Percentiles rank a stretch among this genome's conserved stretches.
These are phyloP conservation scores for Mystacornis crossleyi DNA, from an alignment of 2,113 vertebrate genomes.

Conservation along the genomic window DNA sequence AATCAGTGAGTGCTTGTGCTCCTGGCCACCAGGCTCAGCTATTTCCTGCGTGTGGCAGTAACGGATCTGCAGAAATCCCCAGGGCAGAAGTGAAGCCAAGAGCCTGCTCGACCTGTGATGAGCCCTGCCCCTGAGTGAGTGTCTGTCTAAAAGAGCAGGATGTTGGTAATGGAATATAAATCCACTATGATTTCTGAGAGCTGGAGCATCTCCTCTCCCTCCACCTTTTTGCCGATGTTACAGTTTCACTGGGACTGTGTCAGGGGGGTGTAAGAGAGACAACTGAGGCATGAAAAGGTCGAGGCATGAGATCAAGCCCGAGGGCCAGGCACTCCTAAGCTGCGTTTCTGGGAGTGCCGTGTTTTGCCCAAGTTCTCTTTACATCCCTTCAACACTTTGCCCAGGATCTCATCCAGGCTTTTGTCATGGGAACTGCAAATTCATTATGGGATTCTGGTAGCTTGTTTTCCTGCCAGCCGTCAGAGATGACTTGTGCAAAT, in stretches of 20 bases:
- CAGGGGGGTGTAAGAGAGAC: not conserved
- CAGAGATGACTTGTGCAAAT: not conserved
- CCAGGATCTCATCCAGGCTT: not conserved
- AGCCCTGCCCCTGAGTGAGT: not conserved
- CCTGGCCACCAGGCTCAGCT: not conserved
- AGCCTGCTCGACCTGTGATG: not conserved
- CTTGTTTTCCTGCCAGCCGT: not conserved
- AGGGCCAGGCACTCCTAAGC: not conserved
- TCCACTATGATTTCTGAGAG: not conserved
- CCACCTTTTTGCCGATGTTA: not conserved
- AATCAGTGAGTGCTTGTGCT: not conserved
- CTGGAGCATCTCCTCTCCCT: not conserved
- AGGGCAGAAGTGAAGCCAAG: not conserved
- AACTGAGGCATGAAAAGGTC: accelerated
- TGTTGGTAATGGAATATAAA: not conserved
- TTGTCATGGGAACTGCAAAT: not conserved
- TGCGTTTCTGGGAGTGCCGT: not conserved
- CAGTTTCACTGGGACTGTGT: not conserved
- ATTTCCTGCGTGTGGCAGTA: not conserved
- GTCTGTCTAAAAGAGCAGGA: not conserved
- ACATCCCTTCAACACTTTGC: not conserved
- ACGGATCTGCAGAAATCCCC: not conserved
- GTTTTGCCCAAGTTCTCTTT: not conserved
- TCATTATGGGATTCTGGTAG: not conserved
- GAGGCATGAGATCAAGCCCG: not conserved